These are phyloP conservation scores for Emydocephalus ijimae DNA, from an alignment of 2,113 vertebrate species.

Conservation along the genomic window DNA sequence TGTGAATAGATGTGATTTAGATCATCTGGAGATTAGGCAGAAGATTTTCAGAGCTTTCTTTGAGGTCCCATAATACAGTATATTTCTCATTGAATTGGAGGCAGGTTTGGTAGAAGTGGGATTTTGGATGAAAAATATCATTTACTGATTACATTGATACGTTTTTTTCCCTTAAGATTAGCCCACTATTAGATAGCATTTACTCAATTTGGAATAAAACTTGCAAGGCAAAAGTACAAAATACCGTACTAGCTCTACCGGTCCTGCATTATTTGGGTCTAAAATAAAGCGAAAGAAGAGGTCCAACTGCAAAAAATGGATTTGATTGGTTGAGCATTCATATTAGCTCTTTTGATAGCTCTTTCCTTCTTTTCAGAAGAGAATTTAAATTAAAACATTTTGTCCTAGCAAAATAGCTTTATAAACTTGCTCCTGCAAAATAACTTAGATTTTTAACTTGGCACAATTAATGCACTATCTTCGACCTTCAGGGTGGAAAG, in stretches of 20 bases:
- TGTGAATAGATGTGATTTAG: not conserved
- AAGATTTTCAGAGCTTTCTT: not conserved
- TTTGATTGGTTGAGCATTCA: not conserved
- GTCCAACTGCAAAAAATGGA: not conserved
- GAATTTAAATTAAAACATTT: not conserved
- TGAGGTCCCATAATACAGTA: not conserved
- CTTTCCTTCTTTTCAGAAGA: not conserved
- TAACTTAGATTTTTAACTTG: not conserved
- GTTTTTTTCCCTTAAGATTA: not conserved
- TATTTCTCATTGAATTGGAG: not conserved
- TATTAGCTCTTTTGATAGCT: not conserved
- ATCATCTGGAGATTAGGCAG: not conserved
- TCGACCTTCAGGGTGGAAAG: not conserved
- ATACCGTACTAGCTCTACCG: not conserved
- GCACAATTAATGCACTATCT: not conserved
- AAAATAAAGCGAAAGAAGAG: not conserved
- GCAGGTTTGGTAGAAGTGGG: not conserved
- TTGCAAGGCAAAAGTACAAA: not conserved
- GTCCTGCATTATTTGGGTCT: not conserved
- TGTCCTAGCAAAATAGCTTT: not conserved
- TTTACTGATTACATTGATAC: not conserved
- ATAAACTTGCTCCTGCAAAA: not conserved
- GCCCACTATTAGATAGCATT: not conserved
- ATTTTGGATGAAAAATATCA: not conserved
- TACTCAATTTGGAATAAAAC: not conserved